A percentile compares a stretch with the other conserved stretches of the same genome.
phyloP scores from a whole-genome alignment of 2,113 vertebrate genomes.

The Danionella cerebrum region DNA sequence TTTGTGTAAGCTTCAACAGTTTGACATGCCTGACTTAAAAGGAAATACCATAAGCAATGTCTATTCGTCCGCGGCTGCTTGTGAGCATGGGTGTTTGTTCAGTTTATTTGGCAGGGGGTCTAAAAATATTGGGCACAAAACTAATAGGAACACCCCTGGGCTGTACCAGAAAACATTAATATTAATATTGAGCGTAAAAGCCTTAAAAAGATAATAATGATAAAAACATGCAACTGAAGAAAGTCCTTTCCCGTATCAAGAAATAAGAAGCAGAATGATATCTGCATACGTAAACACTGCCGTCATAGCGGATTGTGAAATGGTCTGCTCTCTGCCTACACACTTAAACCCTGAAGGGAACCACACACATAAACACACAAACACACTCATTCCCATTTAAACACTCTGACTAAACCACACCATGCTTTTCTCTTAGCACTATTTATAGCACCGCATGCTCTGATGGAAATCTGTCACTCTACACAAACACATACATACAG shows the following conservation, averaged over 20 bases:
- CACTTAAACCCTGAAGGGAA: slow-evolving; percentile 3
- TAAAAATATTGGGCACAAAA: no score
- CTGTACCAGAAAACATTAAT: no score
- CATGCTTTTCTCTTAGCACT: slow-evolving; percentile 20
- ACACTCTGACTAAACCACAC: slow-evolving; percentile 24
- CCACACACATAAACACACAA: slow-evolving; percentile 17
- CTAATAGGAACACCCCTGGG: no score
- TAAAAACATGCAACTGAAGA: not conserved
- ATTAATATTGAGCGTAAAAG: no score
- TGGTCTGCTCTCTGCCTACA: slow-evolving; percentile 32
- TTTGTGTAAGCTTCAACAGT: no score
- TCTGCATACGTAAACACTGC: not conserved
- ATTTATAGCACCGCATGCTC: slow-evolving; percentile 36
- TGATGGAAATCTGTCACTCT: slow-evolving; percentile 2
- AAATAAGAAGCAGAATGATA: not conserved
- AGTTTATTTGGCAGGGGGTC: no score
- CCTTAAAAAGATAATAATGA: no score
- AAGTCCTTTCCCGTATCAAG: not conserved
- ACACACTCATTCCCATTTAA: slow-evolving; percentile 29
- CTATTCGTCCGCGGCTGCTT: no score
- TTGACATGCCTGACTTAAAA: no score
- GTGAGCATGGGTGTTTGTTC: no score
- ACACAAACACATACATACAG: not conserved
- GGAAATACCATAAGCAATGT: no score
- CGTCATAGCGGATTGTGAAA: slow-evolving; percentile 10